Evolutionary conservation across 2,888 invertebrate genomes (phyloP).

Genomic region (Brenthis daphne): DNA sequence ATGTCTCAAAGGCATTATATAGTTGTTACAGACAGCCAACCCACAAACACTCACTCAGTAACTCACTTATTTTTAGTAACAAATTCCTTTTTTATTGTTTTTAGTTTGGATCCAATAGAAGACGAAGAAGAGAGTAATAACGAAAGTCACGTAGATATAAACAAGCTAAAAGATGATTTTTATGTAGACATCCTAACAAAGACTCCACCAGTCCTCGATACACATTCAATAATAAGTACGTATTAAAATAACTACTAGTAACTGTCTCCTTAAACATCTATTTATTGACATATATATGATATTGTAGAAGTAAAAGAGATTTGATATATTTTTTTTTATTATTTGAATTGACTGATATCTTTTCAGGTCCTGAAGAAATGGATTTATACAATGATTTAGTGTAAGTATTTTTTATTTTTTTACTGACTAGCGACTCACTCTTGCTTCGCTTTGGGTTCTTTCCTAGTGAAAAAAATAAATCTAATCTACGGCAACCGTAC

Average conservation of each 20-base stretch:
- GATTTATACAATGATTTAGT: constrained; percentile 59
- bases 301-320: neutral
- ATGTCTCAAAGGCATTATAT: too few relatives aligned
- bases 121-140: constrained; percentile 54
- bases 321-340: neutral
- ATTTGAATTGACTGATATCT: constrained; percentile 33
- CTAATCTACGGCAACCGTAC: too few relatives aligned
- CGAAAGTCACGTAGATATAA: constrained; percentile 48
- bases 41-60: too few relatives aligned
- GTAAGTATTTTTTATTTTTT: constrained; percentile 47
- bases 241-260: constrained; percentile 6
- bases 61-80: constrained; percentile 16
- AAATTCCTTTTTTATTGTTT: constrained; percentile 46
- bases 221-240: constrained; percentile 60
- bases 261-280: neutral
- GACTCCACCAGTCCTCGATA: constrained; percentile 57
- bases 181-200: constrained; percentile 69
- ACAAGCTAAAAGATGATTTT: constrained; percentile 69
- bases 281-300: neutral
- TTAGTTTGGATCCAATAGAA: constrained; percentile 60
- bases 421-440: neutral
- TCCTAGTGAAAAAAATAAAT: too few relatives aligned
- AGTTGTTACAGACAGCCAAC: too few relatives aligned
- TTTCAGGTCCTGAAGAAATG: constrained; percentile 54
- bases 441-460: too few relatives aligned